Evolutionary conservation across 2,888 invertebrate genomes (phyloP), one percentile per base, ranked within the genome.

Genomic region (Acronicta aceris): DNA sequence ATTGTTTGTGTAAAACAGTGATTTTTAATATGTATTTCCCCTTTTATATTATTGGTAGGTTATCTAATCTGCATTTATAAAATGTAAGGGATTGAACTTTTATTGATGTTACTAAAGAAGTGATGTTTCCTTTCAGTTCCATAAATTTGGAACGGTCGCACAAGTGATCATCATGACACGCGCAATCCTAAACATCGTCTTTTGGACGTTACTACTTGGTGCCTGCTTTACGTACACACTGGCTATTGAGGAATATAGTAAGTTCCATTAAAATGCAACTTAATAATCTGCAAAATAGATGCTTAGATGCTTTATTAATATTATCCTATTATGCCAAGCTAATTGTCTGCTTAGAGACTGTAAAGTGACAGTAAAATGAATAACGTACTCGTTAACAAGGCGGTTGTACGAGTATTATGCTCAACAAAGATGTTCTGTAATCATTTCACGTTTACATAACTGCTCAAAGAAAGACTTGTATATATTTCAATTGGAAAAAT

Each of bases 231-330:
- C 72, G n/a, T 42, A 54, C 46, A 58, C 57, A 10, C 30, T 38
- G n/a, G 81, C 87, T 5, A 25, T 79, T 6, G 84, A 87, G 48
- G 80, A 85, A 55, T 81, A 81, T 52, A 90, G 89, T 89, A 80
- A 85, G 89, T 76, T 46, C 1, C 17, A 45, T 30, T 38, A 0
- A 33, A 27, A 9, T n/a, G 9, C 15, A 21, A 17, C 4, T 1
- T 36, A 36, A 30, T 30, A 13, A 38, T 38, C n/a, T 8, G n/a
- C 8, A 38, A 38, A 6, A n/a, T 7, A n/a, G 65, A 17, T 65
- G 58, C 10, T 47, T 40, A 30, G 12, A 13, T 42, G 21, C 15
- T n/a, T 45, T 38, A 25, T 38, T 47, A 45, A 33, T 33, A 15
- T 30, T 46, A 27, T 9, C 13, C 13, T 40, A 48, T 38, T 40